Evolutionary conservation across 2,888 invertebrate species (phyloP).

Genomic region (Apamea epomidion): DNA sequence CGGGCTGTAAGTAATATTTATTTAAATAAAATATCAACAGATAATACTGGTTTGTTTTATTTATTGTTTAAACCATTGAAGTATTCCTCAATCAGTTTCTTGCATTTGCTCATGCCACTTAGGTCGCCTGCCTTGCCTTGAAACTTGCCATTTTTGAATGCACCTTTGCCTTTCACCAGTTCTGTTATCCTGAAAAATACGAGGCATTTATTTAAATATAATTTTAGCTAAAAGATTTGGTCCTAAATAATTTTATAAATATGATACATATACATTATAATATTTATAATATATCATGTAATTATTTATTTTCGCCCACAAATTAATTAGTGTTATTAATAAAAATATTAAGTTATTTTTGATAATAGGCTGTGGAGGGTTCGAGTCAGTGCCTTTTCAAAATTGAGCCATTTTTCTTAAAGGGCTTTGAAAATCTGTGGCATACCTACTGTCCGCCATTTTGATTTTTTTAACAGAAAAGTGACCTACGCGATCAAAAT

Average conservation of each 20-base stretch:
- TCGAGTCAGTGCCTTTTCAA: no score
- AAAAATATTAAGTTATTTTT: not conserved
- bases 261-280: not conserved
- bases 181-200: constrained; percentile 91
- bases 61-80: constrained; percentile 79
- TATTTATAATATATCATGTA: no score
- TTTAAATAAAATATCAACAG: constrained; percentile 43
- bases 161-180: constrained; percentile 94
- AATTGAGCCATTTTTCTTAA: not conserved
- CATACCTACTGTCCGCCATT: no score
- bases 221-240: not conserved
- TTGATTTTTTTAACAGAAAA: no score
- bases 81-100: constrained; percentile 90
- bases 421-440: no score
- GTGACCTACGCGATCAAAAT: no score
- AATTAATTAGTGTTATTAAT: not conserved
- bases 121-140: constrained; percentile 94
- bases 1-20: constrained; percentile 36
- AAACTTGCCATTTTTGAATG: constrained; percentile 93
- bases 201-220: not conserved
- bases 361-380: not conserved
- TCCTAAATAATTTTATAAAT: not conserved
- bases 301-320: not conserved
- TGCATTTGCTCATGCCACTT: constrained; percentile 91
- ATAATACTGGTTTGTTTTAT: constrained; percentile 21